Evolutionary conservation across 2,797 vertebrate genomes (phyloP).

Genomic region (Microctenopoma steveboyesi): DNA sequence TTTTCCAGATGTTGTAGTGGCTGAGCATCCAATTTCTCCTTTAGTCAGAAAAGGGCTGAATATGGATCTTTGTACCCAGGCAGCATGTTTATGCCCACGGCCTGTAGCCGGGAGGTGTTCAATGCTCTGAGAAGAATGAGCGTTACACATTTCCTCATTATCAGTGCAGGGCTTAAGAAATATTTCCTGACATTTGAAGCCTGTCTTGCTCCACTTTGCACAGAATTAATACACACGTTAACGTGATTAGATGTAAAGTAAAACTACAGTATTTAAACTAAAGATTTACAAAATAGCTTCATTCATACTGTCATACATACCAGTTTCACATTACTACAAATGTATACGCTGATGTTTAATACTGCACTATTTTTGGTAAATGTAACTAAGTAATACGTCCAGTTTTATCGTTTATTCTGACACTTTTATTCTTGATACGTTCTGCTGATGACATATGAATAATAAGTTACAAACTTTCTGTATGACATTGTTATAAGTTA

Average conservation of each 20-base stretch:
- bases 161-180: neutral
- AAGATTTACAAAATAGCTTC: neutral
- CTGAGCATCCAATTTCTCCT: conserved; percentile 91
- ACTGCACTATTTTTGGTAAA: too few relatives aligned
- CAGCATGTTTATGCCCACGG: conserved; percentile 88
- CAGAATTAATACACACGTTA: neutral
- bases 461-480: neutral
- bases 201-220: neutral
- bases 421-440: neutral
- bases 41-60: conserved; percentile 86
- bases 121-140: conserved; percentile 77
- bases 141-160: conserved; percentile 10
- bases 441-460: neutral
- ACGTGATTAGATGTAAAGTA: neutral
- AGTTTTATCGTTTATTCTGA: too few relatives aligned
- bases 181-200: neutral
- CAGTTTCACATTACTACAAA: neutral
- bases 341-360: neutral
- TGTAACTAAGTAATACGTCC: too few relatives aligned
- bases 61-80: conserved; percentile 89
- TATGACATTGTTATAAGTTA: neutral
- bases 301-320: neutral
- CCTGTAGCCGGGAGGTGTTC: conserved; percentile 87
- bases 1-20: conserved; percentile 90
- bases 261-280: neutral